Percentiles rank a stretch among this genome's conserved stretches.
Conservation (phyloP, 2,113 vertebrate species). For the Morone chrysops region DNA sequence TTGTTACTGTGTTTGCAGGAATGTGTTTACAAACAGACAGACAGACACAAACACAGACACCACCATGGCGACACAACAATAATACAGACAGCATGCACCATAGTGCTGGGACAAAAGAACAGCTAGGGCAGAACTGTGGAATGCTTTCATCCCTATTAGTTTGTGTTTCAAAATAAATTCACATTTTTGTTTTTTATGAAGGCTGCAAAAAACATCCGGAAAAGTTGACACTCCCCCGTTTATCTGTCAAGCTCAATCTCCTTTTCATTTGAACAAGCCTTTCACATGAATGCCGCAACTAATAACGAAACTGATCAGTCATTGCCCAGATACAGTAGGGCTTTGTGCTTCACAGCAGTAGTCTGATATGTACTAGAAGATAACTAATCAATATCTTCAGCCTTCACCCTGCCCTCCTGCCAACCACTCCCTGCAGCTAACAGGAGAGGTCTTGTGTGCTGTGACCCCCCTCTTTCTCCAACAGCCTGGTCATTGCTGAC, state of each 20-base stretch:
- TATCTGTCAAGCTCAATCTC: not conserved
- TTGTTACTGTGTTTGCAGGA: constrained; percentile 42
- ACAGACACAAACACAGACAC: constrained; percentile 55
- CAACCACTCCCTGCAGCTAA: constrained; percentile 57
- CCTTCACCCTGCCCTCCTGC: constrained; percentile 55
- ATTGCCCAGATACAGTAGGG: constrained; percentile 10
- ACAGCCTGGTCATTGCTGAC: constrained; percentile 63
- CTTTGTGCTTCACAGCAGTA: constrained; percentile 13
- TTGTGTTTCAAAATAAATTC: constrained; percentile 8
- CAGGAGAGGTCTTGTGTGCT: constrained; percentile 76
- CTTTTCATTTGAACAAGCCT: not conserved
- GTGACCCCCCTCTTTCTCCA: constrained; percentile 45
- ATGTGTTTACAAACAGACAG: constrained; percentile 38
- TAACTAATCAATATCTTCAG: constrained; percentile 66
- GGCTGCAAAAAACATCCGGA: not conserved
- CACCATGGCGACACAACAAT: constrained; percentile 59
- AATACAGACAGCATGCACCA: constrained; percentile 43
- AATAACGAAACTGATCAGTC: constrained; percentile 19
- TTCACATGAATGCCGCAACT: not conserved
- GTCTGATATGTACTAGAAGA: constrained; percentile 22
- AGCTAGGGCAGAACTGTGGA: not conserved
- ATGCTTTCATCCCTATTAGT: constrained; percentile 27
- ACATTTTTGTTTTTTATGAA: not conserved
- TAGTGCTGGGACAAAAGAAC: constrained; percentile 4
- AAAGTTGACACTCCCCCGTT: not conserved